Percentiles rank a stretch among this genome's conserved stretches.
Evolutionary conservation across 2,797 vertebrate genomes (phyloP).

Genomic region (Muraenolepis orangiensis): DNA sequence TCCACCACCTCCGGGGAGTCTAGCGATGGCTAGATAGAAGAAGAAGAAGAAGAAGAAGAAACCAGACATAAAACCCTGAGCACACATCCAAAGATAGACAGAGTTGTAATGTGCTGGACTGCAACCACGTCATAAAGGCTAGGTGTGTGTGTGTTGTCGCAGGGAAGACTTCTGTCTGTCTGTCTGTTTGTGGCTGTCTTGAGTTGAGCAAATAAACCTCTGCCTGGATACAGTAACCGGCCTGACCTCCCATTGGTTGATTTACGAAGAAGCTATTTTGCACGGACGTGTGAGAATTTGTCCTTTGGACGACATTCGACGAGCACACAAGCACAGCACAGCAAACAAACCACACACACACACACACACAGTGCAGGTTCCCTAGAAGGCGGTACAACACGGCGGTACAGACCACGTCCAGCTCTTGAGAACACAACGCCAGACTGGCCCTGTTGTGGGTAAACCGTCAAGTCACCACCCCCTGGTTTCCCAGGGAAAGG

Average conservation of each 20-base stretch:
- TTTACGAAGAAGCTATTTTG: not conserved
- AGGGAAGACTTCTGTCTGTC: not conserved
- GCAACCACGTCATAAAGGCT: not conserved
- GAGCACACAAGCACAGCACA: not conserved
- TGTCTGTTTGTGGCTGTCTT: not conserved
- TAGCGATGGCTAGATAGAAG: slow-evolving; percentile 63
- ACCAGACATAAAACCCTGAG: not conserved
- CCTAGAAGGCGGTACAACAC: not conserved
- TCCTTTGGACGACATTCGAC: not conserved
- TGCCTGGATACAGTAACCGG: not conserved
- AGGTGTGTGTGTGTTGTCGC: not conserved
- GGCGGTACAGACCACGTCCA: not conserved
- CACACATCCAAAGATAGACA: not conserved
- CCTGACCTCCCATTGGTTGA: not conserved
- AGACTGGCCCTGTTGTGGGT: no score
- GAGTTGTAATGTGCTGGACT: not conserved
- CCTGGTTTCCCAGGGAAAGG: not conserved
- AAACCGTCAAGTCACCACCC: no score
- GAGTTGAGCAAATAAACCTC: not conserved
- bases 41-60: not conserved
- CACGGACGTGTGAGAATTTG: not conserved
- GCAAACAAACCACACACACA: no score
- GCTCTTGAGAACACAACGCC: not conserved
- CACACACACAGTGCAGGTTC: not conserved
- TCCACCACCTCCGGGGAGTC: slow-evolving; percentile 80